Conservation (phyloP, 2,113 vertebrate species). For the Aldabrachelys gigantea region DNA sequence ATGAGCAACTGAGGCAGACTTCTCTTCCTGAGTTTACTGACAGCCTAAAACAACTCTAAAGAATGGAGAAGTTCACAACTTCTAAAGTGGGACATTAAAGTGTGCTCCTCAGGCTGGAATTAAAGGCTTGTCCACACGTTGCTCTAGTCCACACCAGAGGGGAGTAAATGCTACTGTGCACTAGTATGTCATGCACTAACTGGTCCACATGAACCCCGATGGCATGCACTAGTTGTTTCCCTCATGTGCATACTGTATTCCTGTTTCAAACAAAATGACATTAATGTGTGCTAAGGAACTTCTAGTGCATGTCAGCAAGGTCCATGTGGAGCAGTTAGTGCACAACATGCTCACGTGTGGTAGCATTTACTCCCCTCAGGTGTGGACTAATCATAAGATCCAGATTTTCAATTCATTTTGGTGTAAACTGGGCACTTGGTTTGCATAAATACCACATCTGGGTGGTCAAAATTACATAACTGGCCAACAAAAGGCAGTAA, state of each 20-base stretch:
- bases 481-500: fast-evolving
- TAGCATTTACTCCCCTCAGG: neutral
- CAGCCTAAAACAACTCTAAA: neutral
- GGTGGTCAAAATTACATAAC: neutral
- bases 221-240: neutral
- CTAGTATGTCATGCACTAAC: too few relatives aligned
- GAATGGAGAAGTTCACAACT: neutral
- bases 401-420: neutral
- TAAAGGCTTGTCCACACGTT: too few relatives aligned
- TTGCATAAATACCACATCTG: neutral
- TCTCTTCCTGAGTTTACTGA: neutral
- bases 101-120: too few relatives aligned
- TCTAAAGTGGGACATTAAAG: neutral
- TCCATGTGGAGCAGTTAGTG: neutral
- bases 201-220: too few relatives aligned
- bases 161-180: too few relatives aligned
- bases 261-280: neutral
- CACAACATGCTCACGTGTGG: neutral
- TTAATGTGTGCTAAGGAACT: neutral
- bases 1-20: neutral
- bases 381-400: neutral
- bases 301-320: neutral
- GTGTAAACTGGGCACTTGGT: neutral
- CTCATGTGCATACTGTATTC: neutral
- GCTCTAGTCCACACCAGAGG: too few relatives aligned